phyloP scores from a whole-genome alignment of 2,888 invertebrate species.

The Unio pictorum region DNA sequence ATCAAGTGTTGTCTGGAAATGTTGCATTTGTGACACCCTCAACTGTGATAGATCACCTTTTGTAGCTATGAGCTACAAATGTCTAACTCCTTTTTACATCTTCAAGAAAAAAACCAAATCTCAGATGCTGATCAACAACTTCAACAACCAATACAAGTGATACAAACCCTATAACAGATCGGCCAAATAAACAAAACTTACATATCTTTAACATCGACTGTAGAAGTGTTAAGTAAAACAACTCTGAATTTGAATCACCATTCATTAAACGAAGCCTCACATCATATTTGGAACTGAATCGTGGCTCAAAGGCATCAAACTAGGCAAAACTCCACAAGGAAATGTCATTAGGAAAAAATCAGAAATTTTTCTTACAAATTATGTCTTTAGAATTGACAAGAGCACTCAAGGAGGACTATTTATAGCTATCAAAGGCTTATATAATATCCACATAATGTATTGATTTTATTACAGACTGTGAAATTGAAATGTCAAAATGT shows the following conservation, averaged over 20 bases:
- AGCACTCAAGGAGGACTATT: constrained; percentile 11
- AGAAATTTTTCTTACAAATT: constrained; percentile 14
- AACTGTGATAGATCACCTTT: constrained; percentile 11
- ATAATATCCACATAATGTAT: constrained; percentile 10
- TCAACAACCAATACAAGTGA: too few species aligned
- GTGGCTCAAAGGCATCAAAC: constrained; percentile 6
- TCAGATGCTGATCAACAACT: background rate
- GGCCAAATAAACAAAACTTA: constrained; percentile 6
- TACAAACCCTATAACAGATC: too few species aligned
- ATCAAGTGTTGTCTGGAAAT: constrained; percentile 1
- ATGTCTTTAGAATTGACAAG: constrained; percentile 8
- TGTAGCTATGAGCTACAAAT: constrained; percentile 4
- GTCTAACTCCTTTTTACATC: constrained; percentile 1
- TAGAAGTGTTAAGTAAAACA: constrained; percentile 4
- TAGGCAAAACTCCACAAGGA: background rate
- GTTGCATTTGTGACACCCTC: constrained; percentile 8
- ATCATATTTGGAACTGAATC: constrained; percentile 13
- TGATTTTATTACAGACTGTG: constrained; percentile 16
- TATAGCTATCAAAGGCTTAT: constrained; percentile 1
- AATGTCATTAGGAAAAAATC: constrained; percentile 8
- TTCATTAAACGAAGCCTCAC: constrained; percentile 11
- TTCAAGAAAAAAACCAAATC: background rate
- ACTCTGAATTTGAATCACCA: constrained; percentile 3
- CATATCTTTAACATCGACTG: constrained; percentile 6
- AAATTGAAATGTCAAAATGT: constrained; percentile 13